These are phyloP conservation scores for Ceuthmochares aereus DNA, from an alignment of 2,113 vertebrate species.

Conservation along the genomic window DNA sequence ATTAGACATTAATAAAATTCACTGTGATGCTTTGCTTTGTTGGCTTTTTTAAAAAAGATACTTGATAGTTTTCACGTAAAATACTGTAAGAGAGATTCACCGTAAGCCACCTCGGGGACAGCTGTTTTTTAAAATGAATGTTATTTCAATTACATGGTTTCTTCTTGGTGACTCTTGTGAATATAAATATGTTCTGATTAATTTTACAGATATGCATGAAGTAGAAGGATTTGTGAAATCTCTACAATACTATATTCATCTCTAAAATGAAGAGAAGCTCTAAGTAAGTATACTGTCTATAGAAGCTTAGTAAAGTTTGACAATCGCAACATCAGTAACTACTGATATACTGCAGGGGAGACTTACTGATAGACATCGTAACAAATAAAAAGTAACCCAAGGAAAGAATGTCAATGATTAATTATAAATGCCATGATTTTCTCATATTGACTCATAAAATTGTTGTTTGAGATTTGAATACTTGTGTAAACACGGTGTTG, in stretches of 20 bases:
- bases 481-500: neutral
- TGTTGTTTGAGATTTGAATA: neutral
- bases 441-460: neutral
- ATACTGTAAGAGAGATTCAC: neutral
- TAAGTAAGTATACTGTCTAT: neutral
- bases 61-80: neutral
- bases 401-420: neutral
- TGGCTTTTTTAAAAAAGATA: neutral
- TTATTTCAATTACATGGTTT: constrained; percentile 18
- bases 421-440: neutral
- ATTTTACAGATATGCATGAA: neutral
- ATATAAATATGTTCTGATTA: constrained; percentile 16
- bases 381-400: neutral
- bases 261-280: neutral
- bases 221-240: neutral
- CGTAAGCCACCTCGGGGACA: neutral
- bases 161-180: neutral
- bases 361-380: neutral
- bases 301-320: neutral
- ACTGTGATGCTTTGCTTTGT: neutral
- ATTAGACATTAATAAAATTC: neutral
- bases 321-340: neutral
- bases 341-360: neutral
- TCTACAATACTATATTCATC: neutral
- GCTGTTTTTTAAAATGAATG: neutral